Base-by-base conservation (phyloP, 2,113 vertebrate species). In the Elaphurus davidianus region DNA sequence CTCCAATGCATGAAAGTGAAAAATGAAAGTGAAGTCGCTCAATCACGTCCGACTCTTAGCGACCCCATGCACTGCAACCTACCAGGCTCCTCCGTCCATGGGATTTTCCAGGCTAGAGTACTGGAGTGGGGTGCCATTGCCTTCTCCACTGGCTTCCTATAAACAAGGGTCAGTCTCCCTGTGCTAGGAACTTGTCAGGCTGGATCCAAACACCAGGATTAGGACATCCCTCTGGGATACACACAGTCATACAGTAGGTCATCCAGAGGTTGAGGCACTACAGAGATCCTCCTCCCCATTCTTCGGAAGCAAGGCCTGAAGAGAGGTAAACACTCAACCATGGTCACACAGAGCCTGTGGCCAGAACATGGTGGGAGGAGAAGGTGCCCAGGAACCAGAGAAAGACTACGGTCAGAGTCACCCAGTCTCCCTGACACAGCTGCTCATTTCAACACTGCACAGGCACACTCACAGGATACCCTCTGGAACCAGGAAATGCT, bases 151-250 rank as follows among this genome's bases (percentile, higher is more conserved):
- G 33, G 43, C 45, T 97, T 96, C 81, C 92, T 76, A 59, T 50
- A 92, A 93, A 45, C 92, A 92, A 95, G 33, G 57, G 28, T 59
- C 91, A 86, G 2, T 87, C 87, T 96, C n/a, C 85, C 79, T 19
- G 7, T 30, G 52, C 47, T 40, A 64, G 47, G 64, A 95, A 91
- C 6, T 55, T 55, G 64, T 33, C 54, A 88, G 54, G 19, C 76
- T 60, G 8, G 40, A 64, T 57, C 36, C 62, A 74, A 59, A 87
- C 4, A 60, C 27, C 50, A 59, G 5, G 36, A 82, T 59, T 16
- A 94, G 79, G n/a, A 86, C 21, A 10, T 82, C 12, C 71, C 71
- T 87, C 59, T 76, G 64, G 74, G 21, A 83, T 50, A 50, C 47
- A 50, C 7, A 59, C 64, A 28, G 30, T 82, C 67, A 92, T 19